Evolutionary conservation across 2,797 vertebrate species (phyloP), one percentile per base, ranked within the genome.

Genomic region (Denticeps clupeoides): DNA sequence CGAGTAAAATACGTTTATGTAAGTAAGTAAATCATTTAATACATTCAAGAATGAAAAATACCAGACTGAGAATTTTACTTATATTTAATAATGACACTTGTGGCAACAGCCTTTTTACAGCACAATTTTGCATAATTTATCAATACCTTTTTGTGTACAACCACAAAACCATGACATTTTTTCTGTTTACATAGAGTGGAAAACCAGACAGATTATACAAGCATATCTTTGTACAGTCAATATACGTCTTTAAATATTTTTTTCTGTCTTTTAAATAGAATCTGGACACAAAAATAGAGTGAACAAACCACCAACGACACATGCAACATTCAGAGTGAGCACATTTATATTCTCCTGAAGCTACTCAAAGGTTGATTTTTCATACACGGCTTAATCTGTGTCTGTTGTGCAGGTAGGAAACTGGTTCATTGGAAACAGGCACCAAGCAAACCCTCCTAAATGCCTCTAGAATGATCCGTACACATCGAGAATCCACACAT

Each of bases 1-100:
- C n/a, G n/a, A n/a, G n/a, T n/a, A n/a, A n/a, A n/a, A n/a, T n/a
- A n/a, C n/a, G n/a, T n/a, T n/a, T n/a, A n/a, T n/a, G n/a, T n/a
- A n/a, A n/a, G n/a, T n/a, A n/a, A n/a, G n/a, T n/a, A n/a, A n/a
- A n/a, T n/a, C n/a, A n/a, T 2, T n/a, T 12, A 12, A 2, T n/a
- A 4, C n/a, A n/a, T 29, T 2, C 9, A 16, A 52, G 51, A 65
- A 21, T 52, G 58, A n/a, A 60, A 26, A 32, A 48, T 2, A 23
- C 21, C 8, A 45, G 26, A 37, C 26, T 41, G 27, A 41, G 10
- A 58, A 53, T 78, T 78, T 77, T 88, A 90, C 85, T 83, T 82
- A 83, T 92, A 89, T 99, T 97, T 97, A 97, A 93, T 97, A 80
- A 75, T 87, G 82, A 88, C 88, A 89, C 87, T 87, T 87, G 62